Conservation (phyloP, 2,797 vertebrate genomes). For the Silurus aristotelis region DNA sequence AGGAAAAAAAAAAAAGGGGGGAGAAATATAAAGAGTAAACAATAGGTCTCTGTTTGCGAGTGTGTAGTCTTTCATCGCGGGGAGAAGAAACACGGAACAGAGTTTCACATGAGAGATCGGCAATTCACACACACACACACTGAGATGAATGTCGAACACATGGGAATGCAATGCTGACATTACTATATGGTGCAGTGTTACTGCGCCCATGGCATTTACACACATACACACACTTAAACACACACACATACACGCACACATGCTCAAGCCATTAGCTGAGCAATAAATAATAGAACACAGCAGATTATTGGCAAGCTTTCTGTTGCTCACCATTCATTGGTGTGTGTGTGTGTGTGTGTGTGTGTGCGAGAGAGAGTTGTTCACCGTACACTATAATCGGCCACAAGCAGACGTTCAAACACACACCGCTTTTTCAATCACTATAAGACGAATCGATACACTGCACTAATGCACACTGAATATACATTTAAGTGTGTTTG, state of each 20-base stretch:
- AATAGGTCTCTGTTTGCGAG: conserved; percentile 32
- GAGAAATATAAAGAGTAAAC: background rate
- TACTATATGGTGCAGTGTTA: conserved; percentile 13
- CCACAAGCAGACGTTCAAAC: conserved; percentile 36
- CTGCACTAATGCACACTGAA: conserved; percentile 30
- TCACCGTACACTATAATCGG: background rate
- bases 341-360: conserved; percentile 32
- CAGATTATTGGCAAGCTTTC: conserved; percentile 50
- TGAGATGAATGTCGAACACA: background rate
- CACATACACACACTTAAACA: conserved; percentile 35
- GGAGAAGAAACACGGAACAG: conserved; percentile 16
- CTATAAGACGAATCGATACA: background rate
- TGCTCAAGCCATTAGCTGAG: conserved; percentile 48
- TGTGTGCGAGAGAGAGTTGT: conserved; percentile 38
- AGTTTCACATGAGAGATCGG: conserved; percentile 33
- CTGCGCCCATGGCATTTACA: conserved; percentile 20
- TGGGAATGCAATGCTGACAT: conserved; percentile 1
- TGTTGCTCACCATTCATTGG: conserved; percentile 28
- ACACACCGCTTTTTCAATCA: conserved; percentile 24
- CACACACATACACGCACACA: conserved; percentile 42
- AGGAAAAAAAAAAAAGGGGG: background rate
- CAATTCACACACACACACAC: conserved; percentile 11
- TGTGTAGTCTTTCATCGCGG: conserved; percentile 1
- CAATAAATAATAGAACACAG: conserved; percentile 58
- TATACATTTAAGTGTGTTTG: conserved; percentile 31